Conservation (phyloP, 2,113 vertebrate genomes). For the Tympanuchus pallidicinctus region DNA sequence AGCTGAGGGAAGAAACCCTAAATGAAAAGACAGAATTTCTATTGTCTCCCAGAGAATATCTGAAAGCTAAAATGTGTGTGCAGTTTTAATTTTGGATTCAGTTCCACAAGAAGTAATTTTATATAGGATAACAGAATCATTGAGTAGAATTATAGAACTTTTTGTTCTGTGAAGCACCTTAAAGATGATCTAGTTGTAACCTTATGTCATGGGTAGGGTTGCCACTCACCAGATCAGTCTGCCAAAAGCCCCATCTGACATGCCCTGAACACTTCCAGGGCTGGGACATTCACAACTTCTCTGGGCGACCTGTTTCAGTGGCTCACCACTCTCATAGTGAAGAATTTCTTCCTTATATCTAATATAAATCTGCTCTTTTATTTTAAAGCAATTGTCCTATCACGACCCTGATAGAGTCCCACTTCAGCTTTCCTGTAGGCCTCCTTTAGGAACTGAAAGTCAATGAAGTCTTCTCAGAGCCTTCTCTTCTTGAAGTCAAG, state of each 20-base stretch:
- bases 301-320: not conserved
- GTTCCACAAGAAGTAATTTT: not conserved
- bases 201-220: not conserved
- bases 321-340: not conserved
- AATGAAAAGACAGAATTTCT: not conserved
- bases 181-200: not conserved
- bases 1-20: not conserved
- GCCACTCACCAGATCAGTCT: not conserved
- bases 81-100: not conserved
- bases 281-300: not conserved
- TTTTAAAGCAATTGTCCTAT: not conserved
- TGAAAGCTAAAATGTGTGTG: not conserved
- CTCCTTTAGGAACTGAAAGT: not conserved
- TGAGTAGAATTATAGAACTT: not conserved
- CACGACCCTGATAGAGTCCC: not conserved
- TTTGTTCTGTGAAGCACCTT: not conserved
- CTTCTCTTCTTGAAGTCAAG: not conserved
- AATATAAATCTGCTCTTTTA: not conserved
- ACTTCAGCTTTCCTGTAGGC: not conserved
- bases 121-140: not conserved
- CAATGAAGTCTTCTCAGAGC: not conserved
- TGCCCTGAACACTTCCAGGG: not conserved
- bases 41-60: not conserved
- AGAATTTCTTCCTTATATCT: not conserved
- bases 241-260: not conserved